phyloP scores from a whole-genome alignment of 2,888 invertebrate genomes.

The Orthosia cruda region DNA sequence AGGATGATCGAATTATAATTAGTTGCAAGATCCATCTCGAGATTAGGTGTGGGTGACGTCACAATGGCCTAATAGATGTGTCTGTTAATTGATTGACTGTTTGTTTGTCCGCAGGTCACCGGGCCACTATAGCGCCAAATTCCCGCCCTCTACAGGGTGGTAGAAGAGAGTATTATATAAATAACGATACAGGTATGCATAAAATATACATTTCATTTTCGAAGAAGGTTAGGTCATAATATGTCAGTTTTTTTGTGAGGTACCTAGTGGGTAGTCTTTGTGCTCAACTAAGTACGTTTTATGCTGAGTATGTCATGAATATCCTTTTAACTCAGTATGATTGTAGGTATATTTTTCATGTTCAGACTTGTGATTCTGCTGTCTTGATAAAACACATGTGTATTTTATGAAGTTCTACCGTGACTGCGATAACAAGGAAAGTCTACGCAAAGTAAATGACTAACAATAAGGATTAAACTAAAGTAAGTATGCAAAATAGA shows the following conservation, averaged over 20 bases:
- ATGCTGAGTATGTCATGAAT: slow-evolving; percentile 28
- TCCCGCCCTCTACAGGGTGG: slow-evolving; percentile 90
- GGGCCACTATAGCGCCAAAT: slow-evolving; percentile 91
- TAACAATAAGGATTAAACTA: no score
- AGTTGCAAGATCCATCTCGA: slow-evolving; percentile 46
- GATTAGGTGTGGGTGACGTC: slow-evolving; percentile 31
- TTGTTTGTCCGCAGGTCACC: slow-evolving; percentile 83
- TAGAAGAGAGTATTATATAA: slow-evolving; percentile 89
- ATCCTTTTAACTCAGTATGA: slow-evolving; percentile 30
- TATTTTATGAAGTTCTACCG: no score
- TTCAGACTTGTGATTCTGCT: background rate
- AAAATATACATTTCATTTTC: background rate
- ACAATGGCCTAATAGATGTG: slow-evolving; percentile 30
- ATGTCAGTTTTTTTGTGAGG: background rate
- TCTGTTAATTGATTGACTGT: slow-evolving; percentile 45
- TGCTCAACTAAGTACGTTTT: slow-evolving; percentile 2
- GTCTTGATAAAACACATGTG: background rate
- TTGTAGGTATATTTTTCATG: slow-evolving; percentile 21
- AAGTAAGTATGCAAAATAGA: background rate
- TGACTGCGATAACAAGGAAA: background rate
- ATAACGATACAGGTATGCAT: slow-evolving; percentile 78
- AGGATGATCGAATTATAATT: slow-evolving; percentile 53
- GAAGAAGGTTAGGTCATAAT: no score
- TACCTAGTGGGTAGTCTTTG: slow-evolving; percentile 1
- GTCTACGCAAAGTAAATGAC: no score